phyloP scores from a whole-genome alignment of 2,113 vertebrate species.

The Turnix velox region DNA sequence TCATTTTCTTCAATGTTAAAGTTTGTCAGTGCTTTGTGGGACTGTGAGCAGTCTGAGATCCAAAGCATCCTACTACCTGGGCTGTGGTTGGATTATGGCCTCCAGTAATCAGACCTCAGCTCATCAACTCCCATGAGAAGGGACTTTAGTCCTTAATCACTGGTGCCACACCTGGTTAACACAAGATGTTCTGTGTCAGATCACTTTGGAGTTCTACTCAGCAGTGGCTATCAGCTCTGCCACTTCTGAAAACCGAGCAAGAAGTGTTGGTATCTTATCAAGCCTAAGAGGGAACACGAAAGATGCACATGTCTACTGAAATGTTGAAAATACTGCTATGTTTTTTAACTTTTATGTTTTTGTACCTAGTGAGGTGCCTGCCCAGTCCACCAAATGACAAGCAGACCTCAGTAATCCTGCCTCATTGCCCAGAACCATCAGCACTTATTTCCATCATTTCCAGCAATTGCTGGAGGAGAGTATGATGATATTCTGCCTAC shows the following conservation, averaged over 20 bases:
- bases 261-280: neutral
- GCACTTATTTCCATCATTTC: neutral
- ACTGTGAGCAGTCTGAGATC: neutral
- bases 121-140: neutral
- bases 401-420: neutral
- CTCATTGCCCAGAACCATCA: neutral
- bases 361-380: neutral
- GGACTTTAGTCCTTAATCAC: neutral
- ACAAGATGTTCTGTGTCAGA: fast-evolving
- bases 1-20: neutral
- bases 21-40: neutral
- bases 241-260: neutral
- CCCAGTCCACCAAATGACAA: neutral
- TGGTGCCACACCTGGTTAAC: neutral
- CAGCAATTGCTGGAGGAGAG: neutral
- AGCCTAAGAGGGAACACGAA: neutral
- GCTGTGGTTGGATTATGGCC: neutral
- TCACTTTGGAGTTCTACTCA: fast-evolving
- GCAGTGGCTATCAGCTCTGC: neutral
- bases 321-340: neutral
- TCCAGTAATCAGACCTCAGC: neutral
- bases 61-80: neutral
- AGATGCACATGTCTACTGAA: neutral
- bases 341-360: neutral
- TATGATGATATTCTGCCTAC: fast-evolving